Conservation (phyloP, 2,888 invertebrate genomes). For the Lepidocyrtoides sp. region DNA sequence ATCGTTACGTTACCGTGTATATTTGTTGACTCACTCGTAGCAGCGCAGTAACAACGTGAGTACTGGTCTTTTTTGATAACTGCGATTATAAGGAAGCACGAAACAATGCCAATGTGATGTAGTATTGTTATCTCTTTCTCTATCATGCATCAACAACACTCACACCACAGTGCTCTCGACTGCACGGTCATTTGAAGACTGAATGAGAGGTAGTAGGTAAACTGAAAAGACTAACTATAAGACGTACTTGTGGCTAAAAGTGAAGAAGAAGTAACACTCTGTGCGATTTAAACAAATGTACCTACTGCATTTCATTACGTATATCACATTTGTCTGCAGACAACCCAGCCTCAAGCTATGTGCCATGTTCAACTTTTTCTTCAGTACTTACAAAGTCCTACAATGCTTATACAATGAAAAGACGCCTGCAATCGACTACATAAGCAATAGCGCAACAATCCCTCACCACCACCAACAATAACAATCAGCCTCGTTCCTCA, state of each 20-base stretch:
- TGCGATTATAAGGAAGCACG: background rate
- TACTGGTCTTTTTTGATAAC: conserved; percentile 14
- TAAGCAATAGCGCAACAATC: background rate
- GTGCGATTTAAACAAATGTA: conserved; percentile 3
- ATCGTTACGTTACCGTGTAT: background rate
- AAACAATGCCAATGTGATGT: background rate
- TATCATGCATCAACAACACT: conserved; percentile 11
- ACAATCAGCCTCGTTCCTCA: background rate
- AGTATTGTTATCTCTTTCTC: background rate
- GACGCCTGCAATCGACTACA: background rate
- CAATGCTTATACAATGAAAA: background rate
- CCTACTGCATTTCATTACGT: background rate
- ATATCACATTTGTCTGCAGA: background rate
- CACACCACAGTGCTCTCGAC: conserved; percentile 24
- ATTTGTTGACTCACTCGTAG: conserved; percentile 1
- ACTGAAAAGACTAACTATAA: conserved; percentile 45
- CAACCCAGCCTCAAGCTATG: background rate
- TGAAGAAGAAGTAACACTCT: conserved; percentile 28
- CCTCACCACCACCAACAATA: background rate
- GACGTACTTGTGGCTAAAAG: conserved; percentile 70
- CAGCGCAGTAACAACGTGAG: background rate
- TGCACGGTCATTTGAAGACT: conserved; percentile 63
- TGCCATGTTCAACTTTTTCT: background rate
- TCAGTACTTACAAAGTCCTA: background rate
- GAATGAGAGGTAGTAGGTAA: conserved; percentile 56